Percentiles rank a stretch among this genome's conserved stretches.
Evolutionary conservation across 2,113 vertebrate species (phyloP).

Genomic region (Casuarius casuarius): DNA sequence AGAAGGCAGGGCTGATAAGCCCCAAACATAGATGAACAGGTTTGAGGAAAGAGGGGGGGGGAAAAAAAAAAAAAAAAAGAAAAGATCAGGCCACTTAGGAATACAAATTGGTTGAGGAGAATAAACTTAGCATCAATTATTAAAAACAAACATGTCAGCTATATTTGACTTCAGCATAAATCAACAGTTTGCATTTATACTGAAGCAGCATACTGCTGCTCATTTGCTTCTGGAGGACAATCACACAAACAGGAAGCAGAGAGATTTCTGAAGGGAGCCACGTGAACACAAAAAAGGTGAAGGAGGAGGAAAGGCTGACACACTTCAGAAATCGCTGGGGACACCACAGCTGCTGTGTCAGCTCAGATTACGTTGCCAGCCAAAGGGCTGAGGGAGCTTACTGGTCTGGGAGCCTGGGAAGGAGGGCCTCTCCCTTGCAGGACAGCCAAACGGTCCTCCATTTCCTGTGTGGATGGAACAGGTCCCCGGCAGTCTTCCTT

Average conservation of each 20-base stretch:
- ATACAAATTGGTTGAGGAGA: neutral
- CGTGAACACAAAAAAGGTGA: neutral
- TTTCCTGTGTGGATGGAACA: conserved; percentile 84
- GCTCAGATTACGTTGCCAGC: neutral
- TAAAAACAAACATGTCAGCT: neutral
- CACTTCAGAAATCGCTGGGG: neutral
- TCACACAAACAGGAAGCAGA: neutral
- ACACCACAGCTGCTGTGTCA: neutral
- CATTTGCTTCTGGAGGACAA: neutral
- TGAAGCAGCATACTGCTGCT: neutral
- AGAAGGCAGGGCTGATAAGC: neutral
- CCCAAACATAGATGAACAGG: neutral
- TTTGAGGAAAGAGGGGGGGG: neutral
- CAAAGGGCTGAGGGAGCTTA: conserved; percentile 67
- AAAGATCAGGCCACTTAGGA: neutral
- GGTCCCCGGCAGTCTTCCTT: conserved; percentile 76
- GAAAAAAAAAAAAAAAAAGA: neutral
- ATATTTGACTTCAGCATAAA: neutral
- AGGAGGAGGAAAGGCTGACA: neutral
- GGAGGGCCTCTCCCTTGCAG: conserved; percentile 82
- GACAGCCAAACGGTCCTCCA: conserved; percentile 88
- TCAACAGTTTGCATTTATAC: neutral
- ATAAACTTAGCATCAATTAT: neutral
- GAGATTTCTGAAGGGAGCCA: neutral
- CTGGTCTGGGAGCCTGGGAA: conserved; percentile 78